Base-by-base conservation (phyloP, 2,113 vertebrate genomes). In the Xyrauchen texanus region DNA sequence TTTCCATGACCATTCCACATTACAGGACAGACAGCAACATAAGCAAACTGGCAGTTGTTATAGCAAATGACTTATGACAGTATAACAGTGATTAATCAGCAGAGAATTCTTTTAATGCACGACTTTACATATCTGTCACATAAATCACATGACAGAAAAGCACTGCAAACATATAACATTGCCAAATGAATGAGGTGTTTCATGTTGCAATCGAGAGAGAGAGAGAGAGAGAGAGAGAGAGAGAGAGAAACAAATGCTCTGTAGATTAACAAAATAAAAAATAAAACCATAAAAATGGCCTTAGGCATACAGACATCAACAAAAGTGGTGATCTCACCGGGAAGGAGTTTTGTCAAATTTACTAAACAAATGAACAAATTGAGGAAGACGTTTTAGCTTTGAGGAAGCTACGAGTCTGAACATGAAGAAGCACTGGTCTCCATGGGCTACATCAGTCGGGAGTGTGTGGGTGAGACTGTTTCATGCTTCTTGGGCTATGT, bases 41-140 rank as follows among this genome's bases (percentile, higher is more conserved):
- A 80, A 80, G 83, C 52, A 73, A 69, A 81, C 79, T 84, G 76
- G 79, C 64, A 80, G 83, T 81, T 77, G 79, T 84, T 78, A 81
- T n/a, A 16, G 57, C 76, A 76, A 84, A 84, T 79, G 65, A 78
- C 8, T 84, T 72, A 68, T 68, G 83, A 81, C 83, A 79, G 76
- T 79, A 53, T 57, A 51, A 61, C 42, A 46, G 66, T 84, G 83
- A 84, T 78, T 84, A 79, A 84, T 84, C 79, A 58, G 66, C 15
- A 21, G 76, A 81, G 79, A 84, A 81, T 81, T 81, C 60, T 68
- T 81, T 81, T 81, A 77, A 81, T 77, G 76, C 53, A 8, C 6
- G 45, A 63, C 70, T 49, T 72, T 60, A 51, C 68, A 74, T 64
- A 69, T 78, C 64, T 66, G 75, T 52, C 46, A 16, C n/a, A 65